A percentile compares a stretch with the other conserved stretches of the same genome.
Conservation (phyloP, 2,888 invertebrate genomes). For the Lutraria lutraria region DNA sequence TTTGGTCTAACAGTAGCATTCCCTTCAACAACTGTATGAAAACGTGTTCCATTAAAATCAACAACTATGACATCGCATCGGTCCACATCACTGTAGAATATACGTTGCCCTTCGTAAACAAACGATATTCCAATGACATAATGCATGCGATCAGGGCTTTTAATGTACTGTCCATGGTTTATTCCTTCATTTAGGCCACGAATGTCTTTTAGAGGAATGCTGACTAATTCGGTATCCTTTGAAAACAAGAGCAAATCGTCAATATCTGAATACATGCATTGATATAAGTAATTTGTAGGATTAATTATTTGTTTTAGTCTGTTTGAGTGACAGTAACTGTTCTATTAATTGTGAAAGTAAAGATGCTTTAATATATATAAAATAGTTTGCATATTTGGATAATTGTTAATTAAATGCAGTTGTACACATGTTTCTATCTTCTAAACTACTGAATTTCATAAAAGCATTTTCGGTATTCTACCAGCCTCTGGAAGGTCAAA, state of each 20-base stretch:
- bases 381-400: too few species aligned
- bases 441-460: too few species aligned
- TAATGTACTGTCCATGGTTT: neutral
- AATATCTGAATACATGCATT: neutral
- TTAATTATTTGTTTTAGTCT: too few species aligned
- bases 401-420: too few species aligned
- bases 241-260: neutral
- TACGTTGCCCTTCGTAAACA: conserved; percentile 90
- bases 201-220: neutral
- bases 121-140: conserved; percentile 95
- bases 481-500: too few species aligned
- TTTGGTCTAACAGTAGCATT: conserved; percentile 27
- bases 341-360: too few species aligned
- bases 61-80: conserved; percentile 94
- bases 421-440: too few species aligned
- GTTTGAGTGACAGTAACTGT: too few species aligned
- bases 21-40: conserved; percentile 90
- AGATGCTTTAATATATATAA: too few species aligned
- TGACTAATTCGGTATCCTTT: neutral
- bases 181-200: neutral
- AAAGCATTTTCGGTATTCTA: too few species aligned
- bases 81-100: conserved; percentile 96
- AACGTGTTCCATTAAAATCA: conserved; percentile 92
- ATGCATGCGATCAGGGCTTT: conserved; percentile 91
- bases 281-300: too few species aligned